Conservation (phyloP, 64 coral and sea anemone species). For the Platygyra sinensis region DNA sequence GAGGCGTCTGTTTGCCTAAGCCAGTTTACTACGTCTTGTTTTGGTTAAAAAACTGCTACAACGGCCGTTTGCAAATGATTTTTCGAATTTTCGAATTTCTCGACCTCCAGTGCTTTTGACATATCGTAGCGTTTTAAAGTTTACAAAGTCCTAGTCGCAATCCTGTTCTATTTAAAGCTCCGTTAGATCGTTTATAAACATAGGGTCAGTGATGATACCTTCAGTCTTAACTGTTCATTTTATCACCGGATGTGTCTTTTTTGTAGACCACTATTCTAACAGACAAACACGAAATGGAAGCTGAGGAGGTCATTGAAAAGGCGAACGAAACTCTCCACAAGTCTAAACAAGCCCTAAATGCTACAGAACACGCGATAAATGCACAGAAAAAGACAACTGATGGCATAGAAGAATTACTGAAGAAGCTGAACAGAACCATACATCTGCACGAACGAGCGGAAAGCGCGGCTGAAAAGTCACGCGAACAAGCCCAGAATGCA, state of each 20-base stretch:
- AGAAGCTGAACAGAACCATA: conserved; percentile 52
- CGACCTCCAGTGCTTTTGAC: too few species aligned
- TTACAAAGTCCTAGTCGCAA: too few species aligned
- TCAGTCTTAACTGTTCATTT: not conserved
- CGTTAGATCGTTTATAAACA: not conserved
- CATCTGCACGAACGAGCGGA: conserved; percentile 29
- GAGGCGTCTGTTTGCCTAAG: too few species aligned
- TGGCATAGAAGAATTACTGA: conserved; percentile 67
- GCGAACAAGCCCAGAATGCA: conserved; percentile 43
- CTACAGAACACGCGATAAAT: conserved; percentile 42
- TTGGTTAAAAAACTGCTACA: too few species aligned
- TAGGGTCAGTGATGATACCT: not conserved
- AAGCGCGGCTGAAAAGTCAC: conserved; percentile 36
- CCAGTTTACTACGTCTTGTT: too few species aligned
- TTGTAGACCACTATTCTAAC: conserved; percentile 72
- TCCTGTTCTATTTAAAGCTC: too few species aligned
- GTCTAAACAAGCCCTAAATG: conserved; percentile 58
- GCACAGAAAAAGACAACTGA: conserved; percentile 61
- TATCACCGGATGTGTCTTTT: not conserved
- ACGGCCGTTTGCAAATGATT: too few species aligned
- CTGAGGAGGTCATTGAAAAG: conserved; percentile 55
- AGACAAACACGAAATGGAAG: conserved; percentile 75
- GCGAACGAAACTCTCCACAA: conserved; percentile 56
- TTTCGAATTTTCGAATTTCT: too few species aligned
- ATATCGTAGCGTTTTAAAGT: too few species aligned